These are phyloP conservation scores for Ephestia elutella DNA, from an alignment of 1,140 invertebrate species.

Conservation along the genomic window DNA sequence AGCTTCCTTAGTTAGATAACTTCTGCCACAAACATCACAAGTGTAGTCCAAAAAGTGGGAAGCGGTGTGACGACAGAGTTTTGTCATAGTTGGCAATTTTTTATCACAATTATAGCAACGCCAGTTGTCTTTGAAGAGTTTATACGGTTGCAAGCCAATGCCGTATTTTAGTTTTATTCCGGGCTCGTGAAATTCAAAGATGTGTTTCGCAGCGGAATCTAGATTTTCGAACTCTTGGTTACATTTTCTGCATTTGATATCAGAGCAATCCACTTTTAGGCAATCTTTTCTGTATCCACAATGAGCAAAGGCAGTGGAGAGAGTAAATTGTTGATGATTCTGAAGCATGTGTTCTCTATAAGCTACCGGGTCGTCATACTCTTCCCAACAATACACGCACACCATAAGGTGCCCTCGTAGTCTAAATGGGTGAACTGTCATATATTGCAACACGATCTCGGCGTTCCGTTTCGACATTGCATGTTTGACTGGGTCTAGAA, in stretches of 20 bases:
- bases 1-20: constrained; percentile 46
- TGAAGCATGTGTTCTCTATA: constrained; percentile 42
- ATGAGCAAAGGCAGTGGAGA: constrained; percentile 43
- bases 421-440: constrained; percentile 59
- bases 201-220: constrained; percentile 34
- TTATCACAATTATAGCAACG: constrained; percentile 43
- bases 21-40: constrained; percentile 54
- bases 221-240: constrained; percentile 25
- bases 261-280: constrained; percentile 45
- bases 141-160: constrained; percentile 47
- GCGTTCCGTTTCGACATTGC: constrained; percentile 54
- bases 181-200: constrained; percentile 27
- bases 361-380: constrained; percentile 32
- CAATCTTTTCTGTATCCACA: constrained; percentile 29
- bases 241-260: constrained; percentile 41
- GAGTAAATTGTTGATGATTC: constrained; percentile 33
- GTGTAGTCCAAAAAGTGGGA: constrained; percentile 54
- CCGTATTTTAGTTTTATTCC: constrained; percentile 33
- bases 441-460: constrained; percentile 54
- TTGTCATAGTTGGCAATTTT: constrained; percentile 41
- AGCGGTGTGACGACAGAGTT: constrained; percentile 48
- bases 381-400: constrained; percentile 61
- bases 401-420: constrained; percentile 42
- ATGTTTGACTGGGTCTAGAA: constrained; percentile 43
- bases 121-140: constrained; percentile 45